Percentiles rank a stretch among this genome's conserved stretches.
phyloP scores from a whole-genome alignment of 2,888 invertebrate genomes.

The Cyrtodaria siliqua region DNA sequence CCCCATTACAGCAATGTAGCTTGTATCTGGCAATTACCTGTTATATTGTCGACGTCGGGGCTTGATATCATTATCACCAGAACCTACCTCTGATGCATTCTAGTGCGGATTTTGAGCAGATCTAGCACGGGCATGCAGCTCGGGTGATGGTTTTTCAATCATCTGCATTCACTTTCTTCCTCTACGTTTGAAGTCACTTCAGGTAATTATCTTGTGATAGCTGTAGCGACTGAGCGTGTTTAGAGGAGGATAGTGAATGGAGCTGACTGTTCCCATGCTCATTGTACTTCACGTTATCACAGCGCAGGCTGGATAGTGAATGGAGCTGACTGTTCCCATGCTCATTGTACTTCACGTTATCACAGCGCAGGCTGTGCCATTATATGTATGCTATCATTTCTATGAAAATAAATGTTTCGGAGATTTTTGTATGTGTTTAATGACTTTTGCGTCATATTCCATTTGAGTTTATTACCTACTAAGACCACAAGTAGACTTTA shows the following conservation, averaged over 20 bases:
- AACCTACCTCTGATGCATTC: conserved; percentile 33
- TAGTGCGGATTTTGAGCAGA: conserved; percentile 55
- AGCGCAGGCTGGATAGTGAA: not conserved
- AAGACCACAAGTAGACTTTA: no score
- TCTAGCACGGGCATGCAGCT: conserved; percentile 28
- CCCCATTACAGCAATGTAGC: conserved; percentile 5
- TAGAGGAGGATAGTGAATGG: conserved; percentile 15
- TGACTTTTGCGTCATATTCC: no score
- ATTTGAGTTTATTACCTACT: no score
- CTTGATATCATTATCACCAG: conserved; percentile 54
- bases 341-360: conserved; percentile 11
- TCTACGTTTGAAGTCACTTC: conserved; percentile 51
- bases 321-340: conserved; percentile 37
- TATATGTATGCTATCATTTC: no score
- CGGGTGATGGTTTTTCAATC: conserved; percentile 27
- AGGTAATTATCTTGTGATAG: conserved; percentile 15
- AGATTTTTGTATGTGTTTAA: no score
- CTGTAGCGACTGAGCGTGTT: conserved; percentile 33
- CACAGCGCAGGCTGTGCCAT: no score
- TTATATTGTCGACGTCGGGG: conserved; percentile 17
- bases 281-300: not conserved
- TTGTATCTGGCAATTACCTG: conserved; percentile 29
- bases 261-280: conserved; percentile 45
- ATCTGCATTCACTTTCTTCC: conserved; percentile 8
- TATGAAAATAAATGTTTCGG: no score